Base-by-base conservation (phyloP, 2,888 invertebrate species). In the Syrista parreyssii region DNA sequence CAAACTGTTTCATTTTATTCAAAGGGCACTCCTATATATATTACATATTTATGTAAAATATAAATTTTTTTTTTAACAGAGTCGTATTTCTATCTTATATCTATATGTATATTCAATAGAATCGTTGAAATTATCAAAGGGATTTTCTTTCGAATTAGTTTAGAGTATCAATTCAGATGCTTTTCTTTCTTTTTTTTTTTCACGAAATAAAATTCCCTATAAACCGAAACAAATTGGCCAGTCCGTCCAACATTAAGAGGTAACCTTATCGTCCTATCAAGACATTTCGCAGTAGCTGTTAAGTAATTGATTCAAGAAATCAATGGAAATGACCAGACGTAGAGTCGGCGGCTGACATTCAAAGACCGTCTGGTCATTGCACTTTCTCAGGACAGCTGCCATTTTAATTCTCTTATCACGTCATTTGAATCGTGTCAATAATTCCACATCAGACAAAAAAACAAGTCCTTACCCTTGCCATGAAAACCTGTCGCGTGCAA, bases 221-320 rank as follows among this genome's bases (percentile, higher is more conserved):
- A 55, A 55, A 6, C 23, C 55, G 55, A 55, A 1, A 55, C 9
- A 55, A 55, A 55, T 55, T 23, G 55, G 23, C 9, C 55, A 55
- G 23, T 23, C 23, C 23, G 31, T 31, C 31, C 23, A 71, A 32
- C 71, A 71, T 71, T 31, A 31, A 71, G 71, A 71, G 71, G 71
- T 71, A 71, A 12, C 71, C 12, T 31, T 71, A 71, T 71, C 71
- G 32, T 6, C 32, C 68, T 78, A 74, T 76, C 76, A 30, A 76
- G 69, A 55, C 71, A 76, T 78, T 73, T 68, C 73, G 68, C 73
- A 31, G 35, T 69, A 76, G 69, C 76, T 34, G 73, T 36, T 78
- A 78, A 78, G 78, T 78, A 78, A 78, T 78, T 78, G 78, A 76
- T 40, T 76, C 30, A 55, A 34, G 40, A 76, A 78, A 76, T 76